Conservation (phyloP, 2,888 invertebrate species). For the Carpatolechia fugitivella region DNA sequence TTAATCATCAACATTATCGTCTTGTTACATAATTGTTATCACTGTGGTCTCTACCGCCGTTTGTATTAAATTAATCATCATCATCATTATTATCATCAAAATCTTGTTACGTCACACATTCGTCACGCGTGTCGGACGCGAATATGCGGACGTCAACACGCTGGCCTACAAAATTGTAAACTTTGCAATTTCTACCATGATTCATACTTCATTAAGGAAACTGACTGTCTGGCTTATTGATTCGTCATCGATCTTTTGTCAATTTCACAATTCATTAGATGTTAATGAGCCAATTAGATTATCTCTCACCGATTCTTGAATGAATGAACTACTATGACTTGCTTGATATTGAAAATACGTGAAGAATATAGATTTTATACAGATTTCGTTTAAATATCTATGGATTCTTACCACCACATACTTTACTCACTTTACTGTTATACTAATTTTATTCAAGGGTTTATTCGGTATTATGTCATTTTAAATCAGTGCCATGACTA, state of each 20-base stretch:
- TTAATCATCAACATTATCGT: not conserved
- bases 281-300: no score
- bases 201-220: slow-evolving; percentile 30
- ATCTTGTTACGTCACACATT: not conserved
- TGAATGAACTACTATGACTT: no score
- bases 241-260: not conserved
- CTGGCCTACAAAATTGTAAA: slow-evolving; percentile 47
- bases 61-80: not conserved
- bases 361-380: no score
- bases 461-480: no score
- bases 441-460: no score
- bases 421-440: no score
- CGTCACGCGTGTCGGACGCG: slow-evolving; percentile 24
- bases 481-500: not conserved
- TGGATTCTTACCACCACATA: no score
- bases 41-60: not conserved
- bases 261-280: no score
- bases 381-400: no score
- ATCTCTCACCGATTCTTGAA: no score
- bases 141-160: slow-evolving; percentile 29
- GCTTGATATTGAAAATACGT: no score
- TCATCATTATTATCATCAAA: not conserved
- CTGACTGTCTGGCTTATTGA: not conserved
- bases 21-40: not conserved
- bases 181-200: slow-evolving; percentile 40